Conservation (phyloP, 2,113 vertebrate genomes). For the Australoheros scitulus region DNA sequence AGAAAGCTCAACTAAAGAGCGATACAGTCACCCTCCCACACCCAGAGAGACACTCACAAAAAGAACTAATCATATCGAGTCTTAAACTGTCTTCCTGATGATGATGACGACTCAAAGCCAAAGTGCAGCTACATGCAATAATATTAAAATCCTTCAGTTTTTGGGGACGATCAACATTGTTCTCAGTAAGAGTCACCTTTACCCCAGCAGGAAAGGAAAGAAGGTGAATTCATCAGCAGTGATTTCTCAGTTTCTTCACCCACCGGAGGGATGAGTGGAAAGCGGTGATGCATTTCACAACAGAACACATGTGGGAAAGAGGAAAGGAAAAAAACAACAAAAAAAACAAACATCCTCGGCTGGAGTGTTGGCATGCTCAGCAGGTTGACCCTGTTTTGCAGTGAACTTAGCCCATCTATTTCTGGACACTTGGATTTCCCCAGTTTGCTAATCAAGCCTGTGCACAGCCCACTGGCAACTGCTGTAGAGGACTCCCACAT, state of each 20-base stretch:
- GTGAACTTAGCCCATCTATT: constrained; percentile 17
- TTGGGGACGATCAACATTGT: too few species aligned
- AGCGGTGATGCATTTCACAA: constrained; percentile 33
- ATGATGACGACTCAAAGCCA: neutral
- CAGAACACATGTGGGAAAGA: constrained; percentile 23
- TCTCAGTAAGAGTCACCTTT: neutral
- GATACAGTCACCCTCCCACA: neutral
- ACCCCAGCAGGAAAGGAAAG: neutral
- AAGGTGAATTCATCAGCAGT: neutral
- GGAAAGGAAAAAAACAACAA: constrained; percentile 32
- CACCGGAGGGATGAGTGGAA: constrained; percentile 15
- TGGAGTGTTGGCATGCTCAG: constrained; percentile 27
- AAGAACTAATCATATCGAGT: neutral
- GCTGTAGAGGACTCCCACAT: neutral
- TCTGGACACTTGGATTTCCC: neutral
- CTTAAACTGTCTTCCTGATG: neutral
- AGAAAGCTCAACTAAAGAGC: constrained; percentile 11
- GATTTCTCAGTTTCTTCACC: constrained; percentile 7
- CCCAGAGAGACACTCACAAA: neutral
- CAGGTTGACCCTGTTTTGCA: neutral
- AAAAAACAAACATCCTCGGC: constrained; percentile 28
- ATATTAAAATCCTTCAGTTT: neutral
- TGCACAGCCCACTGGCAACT: neutral
- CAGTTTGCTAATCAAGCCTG: neutral
- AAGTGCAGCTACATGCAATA: neutral